Conservation (phyloP, 2,888 invertebrate species). For the Pogonocherus hispidulus region DNA sequence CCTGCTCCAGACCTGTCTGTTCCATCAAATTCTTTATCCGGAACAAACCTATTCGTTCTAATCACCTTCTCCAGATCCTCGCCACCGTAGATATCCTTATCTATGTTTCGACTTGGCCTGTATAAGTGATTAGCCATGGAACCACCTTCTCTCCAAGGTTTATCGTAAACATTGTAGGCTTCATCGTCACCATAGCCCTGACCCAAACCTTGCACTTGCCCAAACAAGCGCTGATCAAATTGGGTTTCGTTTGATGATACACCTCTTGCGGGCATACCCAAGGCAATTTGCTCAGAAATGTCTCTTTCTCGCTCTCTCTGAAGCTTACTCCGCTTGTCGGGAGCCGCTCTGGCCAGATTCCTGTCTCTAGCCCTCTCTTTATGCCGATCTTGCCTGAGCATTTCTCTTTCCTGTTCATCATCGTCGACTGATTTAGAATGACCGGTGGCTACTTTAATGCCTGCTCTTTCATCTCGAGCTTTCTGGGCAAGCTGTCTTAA, state of each 20-base stretch:
- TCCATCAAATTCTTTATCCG: constrained; percentile 97
- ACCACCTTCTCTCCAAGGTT: constrained; percentile 95
- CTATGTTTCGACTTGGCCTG: constrained; percentile 87
- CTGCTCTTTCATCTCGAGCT: constrained; percentile 95
- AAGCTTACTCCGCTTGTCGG: constrained; percentile 91
- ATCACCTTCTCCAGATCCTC: constrained; percentile 91
- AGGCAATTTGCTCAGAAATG: constrained; percentile 98
- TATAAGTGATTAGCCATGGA: constrained; percentile 91
- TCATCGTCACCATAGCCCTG: constrained; percentile 96
- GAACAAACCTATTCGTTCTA: constrained; percentile 93
- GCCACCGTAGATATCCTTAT: constrained; percentile 91
- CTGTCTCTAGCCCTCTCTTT: constrained; percentile 93
- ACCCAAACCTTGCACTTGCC: constrained; percentile 91
- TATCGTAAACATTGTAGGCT: constrained; percentile 97
- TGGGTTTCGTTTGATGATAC: constrained; percentile 80
- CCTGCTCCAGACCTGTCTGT: constrained; percentile 80
- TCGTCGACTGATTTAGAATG: constrained; percentile 67
- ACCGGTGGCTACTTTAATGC: constrained; percentile 71
- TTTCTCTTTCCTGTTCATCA: constrained; percentile 86
- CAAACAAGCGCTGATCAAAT: constrained; percentile 97
- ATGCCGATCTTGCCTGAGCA: constrained; percentile 89
- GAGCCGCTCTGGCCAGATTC: constrained; percentile 93
- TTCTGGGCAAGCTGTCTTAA: constrained; percentile 93
- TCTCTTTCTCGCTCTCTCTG: constrained; percentile 94
- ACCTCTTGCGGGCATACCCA: constrained; percentile 89